Evolutionary conservation across 2,113 vertebrate species (phyloP).

Genomic region (Hippocampus guttulatus): DNA sequence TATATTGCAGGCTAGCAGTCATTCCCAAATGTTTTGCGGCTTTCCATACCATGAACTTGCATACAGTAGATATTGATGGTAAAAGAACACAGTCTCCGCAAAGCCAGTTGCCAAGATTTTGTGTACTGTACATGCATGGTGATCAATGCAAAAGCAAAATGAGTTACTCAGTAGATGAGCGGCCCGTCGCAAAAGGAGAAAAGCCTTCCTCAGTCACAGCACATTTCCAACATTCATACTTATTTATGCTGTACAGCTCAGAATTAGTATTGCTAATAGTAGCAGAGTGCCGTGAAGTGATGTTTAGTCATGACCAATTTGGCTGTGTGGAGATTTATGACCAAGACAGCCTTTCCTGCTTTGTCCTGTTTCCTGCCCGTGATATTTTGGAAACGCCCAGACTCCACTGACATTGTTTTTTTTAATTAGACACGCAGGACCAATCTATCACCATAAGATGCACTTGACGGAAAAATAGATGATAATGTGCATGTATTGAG

Average conservation of each 20-base stretch:
- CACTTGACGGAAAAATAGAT: background rate
- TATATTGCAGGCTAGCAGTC: too few relatives aligned
- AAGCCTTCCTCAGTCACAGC: background rate
- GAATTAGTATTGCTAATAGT: slow-evolving; percentile 51
- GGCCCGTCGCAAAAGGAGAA: background rate
- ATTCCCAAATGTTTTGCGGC: too few relatives aligned
- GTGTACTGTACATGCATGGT: background rate
- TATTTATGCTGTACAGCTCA: slow-evolving; percentile 36
- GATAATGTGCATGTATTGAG: background rate
- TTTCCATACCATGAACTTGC: too few relatives aligned
- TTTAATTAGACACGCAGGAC: background rate
- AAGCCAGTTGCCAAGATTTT: background rate
- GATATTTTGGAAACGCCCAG: background rate
- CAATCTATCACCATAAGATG: background rate
- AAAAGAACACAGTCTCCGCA: background rate
- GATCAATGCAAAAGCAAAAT: background rate
- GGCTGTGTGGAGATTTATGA: slow-evolving; percentile 57
- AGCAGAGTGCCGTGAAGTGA: slow-evolving; percentile 46
- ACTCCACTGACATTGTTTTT: slow-evolving; percentile 1
- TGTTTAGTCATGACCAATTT: slow-evolving; percentile 59
- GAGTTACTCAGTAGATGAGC: background rate
- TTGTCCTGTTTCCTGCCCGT: slow-evolving; percentile 2
- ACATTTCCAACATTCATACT: background rate
- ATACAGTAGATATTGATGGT: too few relatives aligned
- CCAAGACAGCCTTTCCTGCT: slow-evolving; percentile 19